Evolutionary conservation across 2,888 invertebrate genomes (phyloP).

Genomic region (Cheilosia grossa): DNA sequence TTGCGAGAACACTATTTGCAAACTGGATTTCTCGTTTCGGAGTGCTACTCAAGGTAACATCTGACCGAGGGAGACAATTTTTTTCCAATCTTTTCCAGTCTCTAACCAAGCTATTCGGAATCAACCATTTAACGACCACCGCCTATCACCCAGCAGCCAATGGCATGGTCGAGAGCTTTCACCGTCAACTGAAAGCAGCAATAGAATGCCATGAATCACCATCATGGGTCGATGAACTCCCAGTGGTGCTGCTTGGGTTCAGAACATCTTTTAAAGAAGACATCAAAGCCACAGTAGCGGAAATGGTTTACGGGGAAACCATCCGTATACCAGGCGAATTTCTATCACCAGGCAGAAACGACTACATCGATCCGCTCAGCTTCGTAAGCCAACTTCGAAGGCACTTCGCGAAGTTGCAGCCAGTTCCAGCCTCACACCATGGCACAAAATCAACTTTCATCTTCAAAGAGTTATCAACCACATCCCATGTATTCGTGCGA

Average conservation of each 20-base stretch:
- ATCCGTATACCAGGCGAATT: too few species aligned
- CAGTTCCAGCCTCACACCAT: too few species aligned
- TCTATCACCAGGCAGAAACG: too few species aligned
- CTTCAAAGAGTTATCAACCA: too few species aligned
- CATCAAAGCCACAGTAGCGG: neutral
- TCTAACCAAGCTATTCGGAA: neutral
- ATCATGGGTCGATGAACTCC: constrained; percentile 5
- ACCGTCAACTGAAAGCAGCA: neutral
- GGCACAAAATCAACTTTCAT: too few species aligned
- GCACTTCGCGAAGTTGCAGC: too few species aligned
- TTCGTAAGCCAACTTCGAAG: too few species aligned
- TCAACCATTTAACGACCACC: neutral
- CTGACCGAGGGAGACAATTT: neutral
- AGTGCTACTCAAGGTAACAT: neutral
- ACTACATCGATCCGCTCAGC: too few species aligned
- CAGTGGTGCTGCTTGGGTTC: neutral
- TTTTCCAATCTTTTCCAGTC: neutral
- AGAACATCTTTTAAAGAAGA: constrained; percentile 3
- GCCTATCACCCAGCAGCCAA: neutral
- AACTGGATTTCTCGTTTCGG: neutral
- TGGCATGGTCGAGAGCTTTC: neutral
- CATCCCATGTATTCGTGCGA: too few species aligned
- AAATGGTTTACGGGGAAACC: neutral
- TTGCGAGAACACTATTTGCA: neutral
- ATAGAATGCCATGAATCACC: neutral